Conservation (phyloP, 92 coral and sea anemone species). For the Siderastrea siderea region DNA sequence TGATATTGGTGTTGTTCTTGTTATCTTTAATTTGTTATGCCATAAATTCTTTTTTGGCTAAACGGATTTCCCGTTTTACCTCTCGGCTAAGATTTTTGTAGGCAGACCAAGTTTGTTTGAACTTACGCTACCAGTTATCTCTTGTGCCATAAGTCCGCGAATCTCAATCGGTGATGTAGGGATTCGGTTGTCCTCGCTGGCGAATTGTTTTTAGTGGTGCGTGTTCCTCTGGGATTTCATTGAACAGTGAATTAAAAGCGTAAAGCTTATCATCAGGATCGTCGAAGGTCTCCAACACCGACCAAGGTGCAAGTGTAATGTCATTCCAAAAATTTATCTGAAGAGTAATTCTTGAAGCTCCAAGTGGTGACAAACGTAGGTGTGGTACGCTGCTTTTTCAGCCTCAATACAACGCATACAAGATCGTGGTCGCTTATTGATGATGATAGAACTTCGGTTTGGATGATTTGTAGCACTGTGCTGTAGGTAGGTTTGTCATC, state of each 20-base stretch:
- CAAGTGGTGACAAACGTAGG: conserved; percentile 33
- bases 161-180: conserved; percentile 27
- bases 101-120: conserved; percentile 49
- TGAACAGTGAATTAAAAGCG: conserved; percentile 26
- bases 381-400: neutral
- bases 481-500: too few relatives aligned
- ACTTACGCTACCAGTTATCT: conserved; percentile 45
- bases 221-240: conserved; percentile 32
- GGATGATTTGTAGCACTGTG: too few relatives aligned
- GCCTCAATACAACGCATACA: neutral
- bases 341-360: conserved; percentile 27
- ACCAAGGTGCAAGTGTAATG: conserved; percentile 33
- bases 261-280: conserved; percentile 26
- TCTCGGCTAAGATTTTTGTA: conserved; percentile 43
- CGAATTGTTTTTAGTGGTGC: conserved; percentile 49
- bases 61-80: conserved; percentile 38
- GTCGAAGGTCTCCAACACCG: conserved; percentile 20
- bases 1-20: conserved; percentile 39
- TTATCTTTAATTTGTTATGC: conserved; percentile 35
- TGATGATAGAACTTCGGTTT: neutral
- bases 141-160: conserved; percentile 58
- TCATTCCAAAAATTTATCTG: conserved; percentile 32
- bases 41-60: conserved; percentile 36
- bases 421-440: neutral
- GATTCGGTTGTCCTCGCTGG: conserved; percentile 40